Percentiles rank a stretch among this genome's conserved stretches.
phyloP scores from a whole-genome alignment of 2,797 vertebrate genomes.

The Melanotaenia parkinsoni region DNA sequence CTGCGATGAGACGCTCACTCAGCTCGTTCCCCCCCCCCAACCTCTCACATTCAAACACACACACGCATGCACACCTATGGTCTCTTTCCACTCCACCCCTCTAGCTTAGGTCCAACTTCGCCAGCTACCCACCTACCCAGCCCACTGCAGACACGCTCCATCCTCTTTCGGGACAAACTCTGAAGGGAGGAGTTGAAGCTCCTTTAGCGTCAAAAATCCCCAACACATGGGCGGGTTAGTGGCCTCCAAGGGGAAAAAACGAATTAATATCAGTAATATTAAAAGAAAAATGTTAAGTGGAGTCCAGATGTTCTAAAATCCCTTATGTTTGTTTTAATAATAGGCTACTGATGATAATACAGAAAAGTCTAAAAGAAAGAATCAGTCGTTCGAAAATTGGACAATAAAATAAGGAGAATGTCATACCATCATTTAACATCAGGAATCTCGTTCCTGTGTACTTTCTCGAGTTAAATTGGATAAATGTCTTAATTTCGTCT shows the following conservation, averaged over 20 bases:
- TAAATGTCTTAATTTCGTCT: background rate
- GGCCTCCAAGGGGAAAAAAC: constrained; percentile 1
- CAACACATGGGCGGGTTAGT: constrained; percentile 22
- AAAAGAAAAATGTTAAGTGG: background rate
- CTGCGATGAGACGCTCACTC: constrained; percentile 76
- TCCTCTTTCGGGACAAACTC: constrained; percentile 61
- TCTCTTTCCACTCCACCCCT: constrained; percentile 43
- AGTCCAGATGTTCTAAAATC: background rate
- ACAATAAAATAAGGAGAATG: no score
- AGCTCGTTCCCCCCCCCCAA: constrained; percentile 46
- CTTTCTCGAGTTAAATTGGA: background rate
- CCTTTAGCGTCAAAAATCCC: constrained; percentile 22
- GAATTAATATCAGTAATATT: background rate
- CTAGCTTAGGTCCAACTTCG: constrained; percentile 38
- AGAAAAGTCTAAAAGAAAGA: background rate
- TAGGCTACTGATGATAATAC: no score
- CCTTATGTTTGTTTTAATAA: no score
- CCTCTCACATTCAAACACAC: constrained; percentile 26
- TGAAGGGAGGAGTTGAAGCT: constrained; percentile 45
- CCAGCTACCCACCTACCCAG: constrained; percentile 19
- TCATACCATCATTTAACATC: no score
- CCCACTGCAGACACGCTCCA: constrained; percentile 17
- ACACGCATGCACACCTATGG: constrained; percentile 49
- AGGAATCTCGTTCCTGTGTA: background rate
- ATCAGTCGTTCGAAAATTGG: no score